A percentile compares a stretch with the other conserved stretches of the same genome.
Evolutionary conservation across 2,888 invertebrate species (phyloP).

Genomic region (Himalopsyche kuldschensis): DNA sequence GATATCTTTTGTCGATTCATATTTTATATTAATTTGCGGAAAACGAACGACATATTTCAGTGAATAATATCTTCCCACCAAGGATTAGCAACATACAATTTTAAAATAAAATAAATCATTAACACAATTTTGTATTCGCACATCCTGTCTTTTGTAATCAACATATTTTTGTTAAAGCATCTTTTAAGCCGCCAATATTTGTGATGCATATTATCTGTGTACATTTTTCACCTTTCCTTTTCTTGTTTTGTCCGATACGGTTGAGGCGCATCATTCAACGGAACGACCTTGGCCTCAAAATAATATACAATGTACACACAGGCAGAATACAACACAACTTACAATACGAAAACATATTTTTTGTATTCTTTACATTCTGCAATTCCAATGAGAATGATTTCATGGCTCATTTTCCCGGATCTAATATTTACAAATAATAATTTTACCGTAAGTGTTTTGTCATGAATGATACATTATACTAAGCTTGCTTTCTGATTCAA

Average conservation of each 20-base stretch:
- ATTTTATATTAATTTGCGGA: too few species aligned
- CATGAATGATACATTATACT: too few species aligned
- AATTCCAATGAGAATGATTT: neutral
- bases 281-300: slow-evolving; percentile 18
- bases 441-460: too few species aligned
- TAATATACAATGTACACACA: neutral
- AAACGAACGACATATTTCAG: too few species aligned
- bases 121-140: neutral
- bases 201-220: neutral
- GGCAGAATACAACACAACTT: neutral
- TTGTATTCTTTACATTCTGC: neutral
- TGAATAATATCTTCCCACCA: too few species aligned
- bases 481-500: too few species aligned
- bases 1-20: too few species aligned
- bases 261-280: slow-evolving; percentile 6
- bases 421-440: too few species aligned
- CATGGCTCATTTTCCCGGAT: neutral
- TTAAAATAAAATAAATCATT: too few species aligned
- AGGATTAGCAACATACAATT: too few species aligned
- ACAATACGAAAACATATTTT: neutral
- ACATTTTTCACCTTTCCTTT: neutral
- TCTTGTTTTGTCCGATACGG: neutral
- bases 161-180: neutral
- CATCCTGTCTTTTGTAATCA: neutral
- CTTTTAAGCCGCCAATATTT: neutral